Evolutionary conservation across 2,797 vertebrate genomes (phyloP), one percentile per base, ranked within the genome.

Genomic region (Lateolabrax maculatus): DNA sequence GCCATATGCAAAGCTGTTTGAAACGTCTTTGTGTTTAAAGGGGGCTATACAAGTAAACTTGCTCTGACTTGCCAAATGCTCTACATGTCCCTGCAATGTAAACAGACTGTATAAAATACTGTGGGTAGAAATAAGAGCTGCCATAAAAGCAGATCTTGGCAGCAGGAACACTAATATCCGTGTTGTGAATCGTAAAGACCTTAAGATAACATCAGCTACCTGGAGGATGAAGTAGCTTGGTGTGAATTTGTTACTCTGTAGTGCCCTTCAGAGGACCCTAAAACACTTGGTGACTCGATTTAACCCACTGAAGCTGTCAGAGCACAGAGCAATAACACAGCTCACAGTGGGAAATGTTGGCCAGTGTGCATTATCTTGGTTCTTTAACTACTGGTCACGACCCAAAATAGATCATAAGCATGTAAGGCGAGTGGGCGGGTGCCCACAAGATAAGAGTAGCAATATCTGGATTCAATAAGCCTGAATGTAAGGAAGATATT

Each of bases 261-360:
- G 69, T 77, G 80, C 75, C 79, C 68, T 83, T 84, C 58, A 79
- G 79, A 87, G 83, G 63, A 77, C 64, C 71, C 83, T 84, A 78
- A 86, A 81, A 84, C 79, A 72, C 71, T 57, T 13, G 68, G 48
- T 8, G 61, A 53, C 82, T 81, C 27, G 43, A 71, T 60, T 81
- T 81, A 37, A 79, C 71, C 67, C 43, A 41, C 65, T 66, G 79
- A 80, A 66, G 63, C 79, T 44, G 80, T 72, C 83, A 51, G 71
- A 79, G 56, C 41, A 8, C 18, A 5, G 57, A 78, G 61, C 68
- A 88, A 76, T 73, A 81, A 86, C 77, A 41, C 63, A 34, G 36
- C 18, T 76, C 80, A 34, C 80, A 49, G 78, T 7, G 57, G 75
- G 64, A 16, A 56, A 31, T 7, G 12, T 5, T 18, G 48, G 58